Conservation (phyloP, 2,113 vertebrate genomes). For the Theropithecus gelada region DNA sequence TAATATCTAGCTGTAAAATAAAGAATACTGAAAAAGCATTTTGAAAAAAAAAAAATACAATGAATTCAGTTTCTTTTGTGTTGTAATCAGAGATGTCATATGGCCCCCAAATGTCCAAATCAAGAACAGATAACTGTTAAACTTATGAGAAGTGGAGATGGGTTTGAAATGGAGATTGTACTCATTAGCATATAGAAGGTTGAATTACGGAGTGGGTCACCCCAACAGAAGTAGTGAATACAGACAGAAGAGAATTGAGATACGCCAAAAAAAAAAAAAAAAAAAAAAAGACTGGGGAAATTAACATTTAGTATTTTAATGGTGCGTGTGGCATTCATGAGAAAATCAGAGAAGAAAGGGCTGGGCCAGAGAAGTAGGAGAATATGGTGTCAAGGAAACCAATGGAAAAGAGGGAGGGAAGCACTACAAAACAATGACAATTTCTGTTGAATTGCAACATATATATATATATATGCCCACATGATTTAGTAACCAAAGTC, state of each 20-base stretch:
- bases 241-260: neutral
- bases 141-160: neutral
- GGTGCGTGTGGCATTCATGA: neutral
- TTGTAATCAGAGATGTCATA: too few relatives aligned
- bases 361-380: neutral
- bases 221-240: neutral
- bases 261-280: neutral
- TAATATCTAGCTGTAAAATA: neutral
- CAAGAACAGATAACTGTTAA: neutral
- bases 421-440: neutral
- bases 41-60: neutral
- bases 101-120: neutral
- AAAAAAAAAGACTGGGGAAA: neutral
- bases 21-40: neutral
- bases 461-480: neutral
- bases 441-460: neutral
- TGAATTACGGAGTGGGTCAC: neutral
- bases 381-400: neutral
- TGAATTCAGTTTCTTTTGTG: neutral
- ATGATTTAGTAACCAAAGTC: neutral
- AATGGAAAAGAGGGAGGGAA: neutral
- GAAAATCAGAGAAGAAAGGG: neutral
- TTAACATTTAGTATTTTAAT: neutral
- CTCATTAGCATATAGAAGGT: neutral
- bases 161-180: neutral